Evolutionary conservation across 2,113 vertebrate species (phyloP).

Genomic region (Pituophis catenifer): DNA sequence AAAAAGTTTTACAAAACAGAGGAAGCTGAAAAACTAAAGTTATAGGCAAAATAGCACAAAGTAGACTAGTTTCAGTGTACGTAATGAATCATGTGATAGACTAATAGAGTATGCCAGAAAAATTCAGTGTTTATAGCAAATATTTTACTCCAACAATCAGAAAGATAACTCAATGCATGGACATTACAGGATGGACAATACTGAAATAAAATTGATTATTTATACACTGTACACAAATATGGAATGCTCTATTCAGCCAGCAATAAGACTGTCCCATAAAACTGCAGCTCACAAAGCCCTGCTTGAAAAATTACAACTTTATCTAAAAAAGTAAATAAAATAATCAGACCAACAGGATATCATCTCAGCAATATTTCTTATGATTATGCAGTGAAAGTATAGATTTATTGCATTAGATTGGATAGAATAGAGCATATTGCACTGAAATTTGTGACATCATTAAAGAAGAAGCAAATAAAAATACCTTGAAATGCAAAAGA

Average conservation of each 20-base stretch:
- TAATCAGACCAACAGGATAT: not conserved
- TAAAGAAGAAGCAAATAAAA: not conserved
- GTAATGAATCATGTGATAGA: not conserved
- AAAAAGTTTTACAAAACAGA: not conserved
- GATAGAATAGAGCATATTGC: not conserved
- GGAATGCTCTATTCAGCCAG: not conserved
- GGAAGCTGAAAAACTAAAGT: not conserved
- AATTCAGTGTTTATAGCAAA: not conserved
- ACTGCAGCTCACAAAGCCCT: not conserved
- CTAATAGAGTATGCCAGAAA: not conserved
- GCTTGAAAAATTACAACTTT: not conserved
- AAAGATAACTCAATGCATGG: not conserved
- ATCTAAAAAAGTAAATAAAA: not conserved
- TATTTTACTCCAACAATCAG: not conserved
- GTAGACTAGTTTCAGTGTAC: not conserved
- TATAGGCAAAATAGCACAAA: not conserved
- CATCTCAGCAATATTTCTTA: not conserved
- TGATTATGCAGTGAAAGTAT: not conserved
- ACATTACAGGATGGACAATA: not conserved
- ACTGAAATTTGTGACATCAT: not conserved
- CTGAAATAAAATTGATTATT: not conserved
- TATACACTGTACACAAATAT: not conserved
- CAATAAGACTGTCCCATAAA: not conserved
- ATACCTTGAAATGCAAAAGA: not conserved
- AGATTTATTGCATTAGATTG: not conserved